These are phyloP conservation scores for Chroicocephalus ridibundus DNA, from an alignment of 2,113 vertebrate genomes.

Conservation along the genomic window DNA sequence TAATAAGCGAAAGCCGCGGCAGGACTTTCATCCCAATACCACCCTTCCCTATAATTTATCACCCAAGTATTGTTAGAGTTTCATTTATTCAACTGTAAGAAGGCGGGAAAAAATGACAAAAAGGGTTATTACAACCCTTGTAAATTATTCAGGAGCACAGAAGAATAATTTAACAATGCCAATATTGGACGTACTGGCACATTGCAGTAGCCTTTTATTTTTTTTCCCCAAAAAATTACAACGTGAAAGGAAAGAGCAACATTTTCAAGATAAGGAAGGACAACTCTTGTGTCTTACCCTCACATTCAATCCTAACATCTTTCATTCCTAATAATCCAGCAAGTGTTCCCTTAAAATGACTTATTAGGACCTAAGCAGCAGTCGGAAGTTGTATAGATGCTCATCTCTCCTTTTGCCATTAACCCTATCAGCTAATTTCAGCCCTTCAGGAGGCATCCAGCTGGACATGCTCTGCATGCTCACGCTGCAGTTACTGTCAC, in stretches of 20 bases:
- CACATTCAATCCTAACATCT: background rate
- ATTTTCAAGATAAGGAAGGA: background rate
- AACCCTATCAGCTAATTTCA: background rate
- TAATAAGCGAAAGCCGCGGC: background rate
- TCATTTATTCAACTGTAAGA: background rate
- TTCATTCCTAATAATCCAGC: background rate
- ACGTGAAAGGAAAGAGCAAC: background rate
- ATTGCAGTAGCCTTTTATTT: background rate
- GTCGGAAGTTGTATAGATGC: fast-evolving
- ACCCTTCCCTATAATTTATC: background rate
- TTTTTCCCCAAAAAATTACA: background rate
- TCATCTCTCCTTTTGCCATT: background rate
- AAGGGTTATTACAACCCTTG: background rate
- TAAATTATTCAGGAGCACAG: background rate
- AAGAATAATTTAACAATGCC: background rate
- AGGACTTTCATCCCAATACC: background rate
- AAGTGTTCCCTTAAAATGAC: background rate
- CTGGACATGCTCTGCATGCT: background rate
- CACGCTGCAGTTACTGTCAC: background rate
- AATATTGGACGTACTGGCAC: fast-evolving
- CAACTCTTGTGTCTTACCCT: background rate
- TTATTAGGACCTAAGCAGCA: background rate
- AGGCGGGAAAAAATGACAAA: background rate
- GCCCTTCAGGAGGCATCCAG: background rate
- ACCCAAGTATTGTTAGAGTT: background rate